Percentiles rank a stretch among this genome's conserved stretches.
Conservation (phyloP, 2,888 invertebrate species). For the Papilio protenor region DNA sequence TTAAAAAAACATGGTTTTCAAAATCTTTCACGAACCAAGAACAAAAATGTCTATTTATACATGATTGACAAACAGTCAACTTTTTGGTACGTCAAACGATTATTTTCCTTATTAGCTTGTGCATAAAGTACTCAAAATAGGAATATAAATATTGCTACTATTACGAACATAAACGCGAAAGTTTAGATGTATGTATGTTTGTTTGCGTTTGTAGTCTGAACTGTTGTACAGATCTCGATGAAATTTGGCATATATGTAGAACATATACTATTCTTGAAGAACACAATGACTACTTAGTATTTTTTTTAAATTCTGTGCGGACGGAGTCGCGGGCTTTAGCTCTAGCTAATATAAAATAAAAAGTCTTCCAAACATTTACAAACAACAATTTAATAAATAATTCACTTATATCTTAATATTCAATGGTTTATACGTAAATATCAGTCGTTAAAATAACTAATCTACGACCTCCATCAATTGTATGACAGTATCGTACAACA, state of each 20-base stretch:
- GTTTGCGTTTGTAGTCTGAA: too few species aligned
- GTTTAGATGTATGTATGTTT: too few species aligned
- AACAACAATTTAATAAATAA: background rate
- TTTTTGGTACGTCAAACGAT: too few species aligned
- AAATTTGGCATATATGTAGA: too few species aligned
- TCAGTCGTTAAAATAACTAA: constrained; percentile 1
- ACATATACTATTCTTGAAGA: too few species aligned
- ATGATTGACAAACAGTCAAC: background rate
- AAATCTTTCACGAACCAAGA: background rate
- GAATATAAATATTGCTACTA: background rate
- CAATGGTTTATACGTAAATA: background rate
- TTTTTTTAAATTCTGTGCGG: too few species aligned
- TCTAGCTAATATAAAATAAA: background rate
- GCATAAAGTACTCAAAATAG: background rate
- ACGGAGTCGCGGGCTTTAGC: too few species aligned
- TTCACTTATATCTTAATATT: background rate
- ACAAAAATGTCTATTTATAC: background rate
- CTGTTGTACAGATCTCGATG: too few species aligned
- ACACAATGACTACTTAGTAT: too few species aligned
- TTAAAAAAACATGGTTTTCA: background rate
- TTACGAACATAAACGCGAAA: too few species aligned
- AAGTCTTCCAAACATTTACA: background rate
- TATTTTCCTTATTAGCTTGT: too few species aligned
- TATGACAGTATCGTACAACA: constrained; percentile 85
- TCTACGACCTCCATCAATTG: constrained; percentile 67